Percentiles rank a stretch among this genome's conserved stretches.
These are phyloP conservation scores for Upupa epops DNA, from an alignment of 2,113 vertebrate genomes.

Conservation along the genomic window DNA sequence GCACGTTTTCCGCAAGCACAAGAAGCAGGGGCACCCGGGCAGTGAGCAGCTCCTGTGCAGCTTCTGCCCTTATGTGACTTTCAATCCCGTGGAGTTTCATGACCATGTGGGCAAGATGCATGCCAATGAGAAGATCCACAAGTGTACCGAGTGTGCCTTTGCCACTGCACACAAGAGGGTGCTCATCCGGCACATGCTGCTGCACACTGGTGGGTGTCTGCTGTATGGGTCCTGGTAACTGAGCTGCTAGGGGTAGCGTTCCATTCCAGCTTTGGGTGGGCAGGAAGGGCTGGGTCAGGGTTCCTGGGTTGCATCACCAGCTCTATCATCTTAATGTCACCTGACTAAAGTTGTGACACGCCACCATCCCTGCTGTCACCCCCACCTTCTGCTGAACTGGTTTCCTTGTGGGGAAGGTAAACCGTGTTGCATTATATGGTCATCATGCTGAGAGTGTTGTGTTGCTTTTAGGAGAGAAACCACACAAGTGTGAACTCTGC, in stretches of 20 bases:
- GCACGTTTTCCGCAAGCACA: slow-evolving; percentile 86
- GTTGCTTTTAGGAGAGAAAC: slow-evolving; percentile 85
- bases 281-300: not conserved
- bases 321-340: not conserved
- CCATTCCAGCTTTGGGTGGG: not conserved
- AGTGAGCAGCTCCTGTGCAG: slow-evolving; percentile 81
- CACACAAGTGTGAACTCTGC: slow-evolving; percentile 92
- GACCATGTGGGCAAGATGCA: slow-evolving; percentile 91
- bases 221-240: rapidly evolving
- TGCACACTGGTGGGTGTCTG: slow-evolving; percentile 85
- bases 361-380: not conserved
- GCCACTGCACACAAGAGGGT: slow-evolving; percentile 92
- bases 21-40: slow-evolving; percentile 88
- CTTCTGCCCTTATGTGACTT: slow-evolving; percentile 89
- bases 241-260: not conserved
- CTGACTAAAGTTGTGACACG: not conserved
- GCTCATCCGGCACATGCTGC: slow-evolving; percentile 89
- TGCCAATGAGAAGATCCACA: slow-evolving; percentile 92
- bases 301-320: not conserved
- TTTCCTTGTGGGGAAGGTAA: not conserved
- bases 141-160: slow-evolving; percentile 88
- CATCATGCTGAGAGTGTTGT: not conserved
- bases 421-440: not conserved
- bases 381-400: not conserved
- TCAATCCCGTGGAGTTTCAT: slow-evolving; percentile 91